Base-by-base conservation (phyloP, 2,797 vertebrate genomes). In the Squalus acanthias region DNA sequence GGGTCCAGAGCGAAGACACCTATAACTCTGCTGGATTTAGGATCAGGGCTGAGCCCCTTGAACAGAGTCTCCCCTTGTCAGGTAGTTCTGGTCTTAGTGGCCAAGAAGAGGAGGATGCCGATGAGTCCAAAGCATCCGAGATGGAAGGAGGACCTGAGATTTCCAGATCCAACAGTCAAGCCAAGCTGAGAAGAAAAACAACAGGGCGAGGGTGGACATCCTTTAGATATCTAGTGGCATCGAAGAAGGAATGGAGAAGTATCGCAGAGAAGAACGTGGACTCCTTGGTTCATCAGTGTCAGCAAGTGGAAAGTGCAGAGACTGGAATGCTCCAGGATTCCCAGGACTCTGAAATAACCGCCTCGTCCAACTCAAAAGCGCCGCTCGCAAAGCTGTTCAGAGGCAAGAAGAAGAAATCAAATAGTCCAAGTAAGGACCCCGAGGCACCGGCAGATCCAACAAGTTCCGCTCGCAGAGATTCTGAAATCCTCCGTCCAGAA, bases 371-470 rank as follows among this genome's bases (percentile, higher is more conserved):
- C 76, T 96, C 98, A 94, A 97, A 97, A 97, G 97, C 98, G 82
- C 97, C 98, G 87, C 98, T 98, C 2, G 96, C 98, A 69, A 96
- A 96, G 46, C 97, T 98, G 96, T 98, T 98, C 92, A 98, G 97
- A 96, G 96, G 97, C 93, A 97, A 97, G 97, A 97, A 97, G 96
- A 98, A 97, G 94, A 96, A 97, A 93, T 91, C 96, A 46, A 96
- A 94, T 91, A 96, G 96, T 53, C 96, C 97, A 82, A 96, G 96
- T 91, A 96, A 79, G 53, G 29, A 6, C 39, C 96, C 70, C 96
- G 97, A 96, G 69, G 24, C 22, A 96, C 96, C 46, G 96, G 96
- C 96, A 96, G n/a, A n/a, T 95, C 60, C 1, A 20, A 0, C 26
- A 85, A 96, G 70, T 95, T 96, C 0, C 60, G 96, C 96, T 39